Base-by-base conservation (phyloP, 2,888 invertebrate genomes). In the Caenorhabditis auriculariae region DNA sequence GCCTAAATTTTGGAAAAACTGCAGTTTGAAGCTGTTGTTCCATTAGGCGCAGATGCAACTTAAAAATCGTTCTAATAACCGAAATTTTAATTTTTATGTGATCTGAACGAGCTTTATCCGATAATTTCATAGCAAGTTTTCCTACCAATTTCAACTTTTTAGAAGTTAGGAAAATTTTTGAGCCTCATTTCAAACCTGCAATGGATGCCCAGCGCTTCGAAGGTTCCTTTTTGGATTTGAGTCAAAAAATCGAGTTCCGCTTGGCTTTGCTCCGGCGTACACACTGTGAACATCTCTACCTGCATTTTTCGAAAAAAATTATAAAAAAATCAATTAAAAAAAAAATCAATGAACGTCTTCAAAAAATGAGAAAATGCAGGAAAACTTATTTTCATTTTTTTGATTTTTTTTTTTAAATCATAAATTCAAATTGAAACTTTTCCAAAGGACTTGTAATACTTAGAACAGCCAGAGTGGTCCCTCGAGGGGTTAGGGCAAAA, bases 231-330 rank as follows among this genome's bases (percentile, higher is more conserved):
- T 50, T 81, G 81, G 3, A 79, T 62, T 32, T 67, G 52, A 15
- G 74, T 66, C 44, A 81, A 50, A 44, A 69, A 57, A 5, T 69
- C 42, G 42, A 81, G 47, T 32, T 70, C 72, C 1, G 61, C 47
- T 1, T 62, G 64, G 24, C 76, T 76, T 32, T 75, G 69, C 12
- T 69, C 66, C 21, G 74, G 66, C 1, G 68, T 61, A 27, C 77
- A 75, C 26, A 81, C 73, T 3, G 56, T 61, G 45, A 81, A 81
- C 77, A 81, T 78, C 60, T 81, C 81, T 6, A 81, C 74, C 77
- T 78, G 50, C 44, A 5, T 21, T 44, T 5, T 44, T 5, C n/a
- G n/a, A 41, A 9, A 41, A 41, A 41, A 17, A 7, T 41, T 7
- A 41, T 41, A 2, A n/a, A 41, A 12, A 12, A 9, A 19, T n/a